Evolutionary conservation across 2,888 invertebrate species (phyloP).

Genomic region (Drosophila parthenogenetica): DNA sequence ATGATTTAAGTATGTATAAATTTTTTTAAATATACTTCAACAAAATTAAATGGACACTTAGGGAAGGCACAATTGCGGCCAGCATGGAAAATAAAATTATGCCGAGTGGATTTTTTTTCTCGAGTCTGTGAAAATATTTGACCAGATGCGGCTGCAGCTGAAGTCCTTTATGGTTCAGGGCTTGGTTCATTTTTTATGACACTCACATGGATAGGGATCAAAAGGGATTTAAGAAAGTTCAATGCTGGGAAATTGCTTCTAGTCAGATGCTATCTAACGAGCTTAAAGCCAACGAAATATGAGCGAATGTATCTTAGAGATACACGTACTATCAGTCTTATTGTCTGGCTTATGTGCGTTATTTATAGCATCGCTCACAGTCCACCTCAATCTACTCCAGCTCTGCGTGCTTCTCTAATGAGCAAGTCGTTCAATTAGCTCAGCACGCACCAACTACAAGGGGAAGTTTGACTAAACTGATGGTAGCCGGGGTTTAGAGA

Average conservation of each 20-base stretch:
- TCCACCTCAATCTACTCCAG: slow-evolving; percentile 11
- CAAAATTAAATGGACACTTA: slow-evolving; percentile 77
- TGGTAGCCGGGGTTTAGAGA: neutral
- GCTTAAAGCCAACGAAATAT: slow-evolving; percentile 71
- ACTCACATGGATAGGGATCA: slow-evolving; percentile 62
- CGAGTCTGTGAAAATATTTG: slow-evolving; percentile 76
- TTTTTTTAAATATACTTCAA: slow-evolving; percentile 71
- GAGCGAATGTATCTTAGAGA: slow-evolving; percentile 72
- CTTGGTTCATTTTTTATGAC: slow-evolving; percentile 79
- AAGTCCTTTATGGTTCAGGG: slow-evolving; percentile 38
- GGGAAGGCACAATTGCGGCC: slow-evolving; percentile 38
- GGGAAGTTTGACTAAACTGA: slow-evolving; percentile 1
- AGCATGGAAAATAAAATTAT: slow-evolving; percentile 57
- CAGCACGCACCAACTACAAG: slow-evolving; percentile 32
- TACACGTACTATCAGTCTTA: slow-evolving; percentile 28
- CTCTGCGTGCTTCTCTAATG: slow-evolving; percentile 73
- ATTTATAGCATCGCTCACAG: slow-evolving; percentile 63
- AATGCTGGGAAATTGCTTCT: slow-evolving; percentile 61
- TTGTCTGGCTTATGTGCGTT: slow-evolving; percentile 68
- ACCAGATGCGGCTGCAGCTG: slow-evolving; percentile 69
- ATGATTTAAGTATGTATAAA: slow-evolving; percentile 25
- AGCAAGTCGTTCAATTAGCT: slow-evolving; percentile 83
- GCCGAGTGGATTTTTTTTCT: slow-evolving; percentile 64
- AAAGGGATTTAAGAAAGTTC: slow-evolving; percentile 67
- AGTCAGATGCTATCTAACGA: slow-evolving; percentile 31